Conservation (phyloP, 2,797 vertebrate species). For the Orientallactaga sibirica region DNA sequence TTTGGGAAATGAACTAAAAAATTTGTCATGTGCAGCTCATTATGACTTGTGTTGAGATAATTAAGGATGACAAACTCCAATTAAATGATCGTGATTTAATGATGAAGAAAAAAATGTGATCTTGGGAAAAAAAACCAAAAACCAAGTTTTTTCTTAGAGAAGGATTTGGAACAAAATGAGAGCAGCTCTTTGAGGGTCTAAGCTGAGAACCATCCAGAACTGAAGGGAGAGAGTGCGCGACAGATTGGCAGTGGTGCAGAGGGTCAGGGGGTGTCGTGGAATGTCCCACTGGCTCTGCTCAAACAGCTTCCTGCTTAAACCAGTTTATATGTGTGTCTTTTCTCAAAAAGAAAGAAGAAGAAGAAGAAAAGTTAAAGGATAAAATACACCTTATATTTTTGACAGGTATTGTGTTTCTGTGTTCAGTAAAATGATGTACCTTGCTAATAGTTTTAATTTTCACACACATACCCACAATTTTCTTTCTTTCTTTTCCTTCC, state of each 20-base stretch:
- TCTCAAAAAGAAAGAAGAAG: too few species aligned
- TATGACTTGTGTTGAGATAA: constrained; percentile 3
- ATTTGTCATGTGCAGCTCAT: constrained; percentile 14
- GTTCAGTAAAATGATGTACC: background rate
- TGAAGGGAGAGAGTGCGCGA: background rate
- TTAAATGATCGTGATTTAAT: constrained; percentile 51
- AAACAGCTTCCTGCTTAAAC: background rate
- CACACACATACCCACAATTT: background rate
- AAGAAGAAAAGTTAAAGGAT: background rate
- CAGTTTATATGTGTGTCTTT: too few species aligned
- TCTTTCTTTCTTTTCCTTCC: background rate
- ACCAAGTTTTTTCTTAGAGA: constrained; percentile 3
- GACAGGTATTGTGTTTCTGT: constrained; percentile 28
- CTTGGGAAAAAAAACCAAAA: background rate
- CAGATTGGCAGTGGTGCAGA: background rate
- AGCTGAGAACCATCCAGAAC: background rate
- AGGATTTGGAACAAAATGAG: constrained; percentile 8
- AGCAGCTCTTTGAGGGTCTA: background rate
- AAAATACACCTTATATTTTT: constrained; percentile 14
- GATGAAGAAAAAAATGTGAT: background rate
- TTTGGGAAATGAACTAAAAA: constrained; percentile 7
- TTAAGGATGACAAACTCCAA: constrained; percentile 34
- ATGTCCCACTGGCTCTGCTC: too few species aligned
- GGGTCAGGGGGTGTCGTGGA: background rate
- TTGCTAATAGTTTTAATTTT: background rate